A percentile compares a stretch with the other conserved stretches of the same genome.
Evolutionary conservation across 2,113 vertebrate species (phyloP).

Genomic region (Aythya baeri): DNA sequence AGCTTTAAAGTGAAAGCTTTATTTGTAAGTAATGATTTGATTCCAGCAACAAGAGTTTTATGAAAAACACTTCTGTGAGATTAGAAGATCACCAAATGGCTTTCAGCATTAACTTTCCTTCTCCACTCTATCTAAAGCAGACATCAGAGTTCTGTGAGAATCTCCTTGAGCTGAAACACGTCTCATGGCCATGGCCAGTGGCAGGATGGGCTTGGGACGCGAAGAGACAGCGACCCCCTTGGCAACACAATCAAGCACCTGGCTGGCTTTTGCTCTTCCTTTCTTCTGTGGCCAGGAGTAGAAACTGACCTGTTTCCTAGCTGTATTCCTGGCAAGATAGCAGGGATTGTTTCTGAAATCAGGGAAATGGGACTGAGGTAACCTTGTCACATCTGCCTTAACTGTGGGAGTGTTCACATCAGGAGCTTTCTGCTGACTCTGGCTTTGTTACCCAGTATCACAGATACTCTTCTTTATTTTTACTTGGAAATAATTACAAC

Average conservation of each 20-base stretch:
- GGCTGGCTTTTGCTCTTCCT: fast-evolving
- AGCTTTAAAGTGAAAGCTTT: not conserved
- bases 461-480: not conserved
- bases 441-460: not conserved
- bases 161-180: fast-evolving
- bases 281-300: not conserved
- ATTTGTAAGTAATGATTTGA: not conserved
- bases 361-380: not conserved
- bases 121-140: not conserved
- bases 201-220: fast-evolving
- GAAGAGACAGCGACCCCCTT: fast-evolving
- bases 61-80: not conserved
- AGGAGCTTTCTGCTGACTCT: not conserved
- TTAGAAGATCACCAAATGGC: not conserved
- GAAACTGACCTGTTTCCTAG: not conserved
- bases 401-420: fast-evolving
- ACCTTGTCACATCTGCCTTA: fast-evolving
- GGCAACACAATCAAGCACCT: not conserved
- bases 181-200: fast-evolving
- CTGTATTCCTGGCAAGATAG: not conserved
- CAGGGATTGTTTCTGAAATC: not conserved
- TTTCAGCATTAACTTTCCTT: not conserved
- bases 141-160: not conserved
- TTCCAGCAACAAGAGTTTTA: not conserved
- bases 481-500: not conserved